A percentile compares a stretch with the other conserved stretches of the same genome.
Evolutionary conservation across 2,888 invertebrate species (phyloP).

Genomic region (Brenthis daphne): DNA sequence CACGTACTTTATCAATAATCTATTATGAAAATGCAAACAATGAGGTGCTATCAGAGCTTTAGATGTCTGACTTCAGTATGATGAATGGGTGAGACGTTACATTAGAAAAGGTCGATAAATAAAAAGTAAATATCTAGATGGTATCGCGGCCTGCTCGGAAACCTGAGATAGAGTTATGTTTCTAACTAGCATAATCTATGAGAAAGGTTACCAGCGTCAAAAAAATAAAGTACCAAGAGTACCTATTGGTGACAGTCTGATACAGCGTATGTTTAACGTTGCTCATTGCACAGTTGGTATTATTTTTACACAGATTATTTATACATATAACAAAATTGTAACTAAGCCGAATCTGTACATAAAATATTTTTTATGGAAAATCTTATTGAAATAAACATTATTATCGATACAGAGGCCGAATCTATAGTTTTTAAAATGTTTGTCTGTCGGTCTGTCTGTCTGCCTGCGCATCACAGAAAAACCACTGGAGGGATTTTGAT

Average conservation of each 20-base stretch:
- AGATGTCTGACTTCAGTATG: slow-evolving; percentile 64
- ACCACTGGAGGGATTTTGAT: no score
- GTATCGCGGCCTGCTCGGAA: slow-evolving; percentile 57
- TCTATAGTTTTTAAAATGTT: no score
- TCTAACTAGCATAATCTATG: slow-evolving; percentile 27
- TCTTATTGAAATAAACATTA: no score
- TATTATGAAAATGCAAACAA: slow-evolving; percentile 79
- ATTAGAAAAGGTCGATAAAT: slow-evolving; percentile 82
- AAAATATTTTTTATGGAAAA: no score
- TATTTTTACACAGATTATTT: no score
- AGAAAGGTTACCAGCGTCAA: slow-evolving; percentile 24
- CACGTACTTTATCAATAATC: slow-evolving; percentile 81
- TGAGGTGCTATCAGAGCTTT: slow-evolving; percentile 71
- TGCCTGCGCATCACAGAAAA: no score
- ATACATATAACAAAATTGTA: no score
- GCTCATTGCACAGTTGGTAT: not conserved
- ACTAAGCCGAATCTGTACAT: no score
- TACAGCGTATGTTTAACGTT: not conserved
- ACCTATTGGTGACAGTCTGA: not conserved
- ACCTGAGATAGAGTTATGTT: slow-evolving; percentile 55
- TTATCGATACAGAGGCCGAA: no score
- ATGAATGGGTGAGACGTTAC: slow-evolving; percentile 69
- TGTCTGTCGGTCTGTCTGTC: no score
- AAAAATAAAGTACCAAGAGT: slow-evolving; percentile 7
- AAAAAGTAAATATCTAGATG: slow-evolving; percentile 73